Conservation (phyloP, 2,797 vertebrate species). For the Tenualosa thibaudeaui region DNA sequence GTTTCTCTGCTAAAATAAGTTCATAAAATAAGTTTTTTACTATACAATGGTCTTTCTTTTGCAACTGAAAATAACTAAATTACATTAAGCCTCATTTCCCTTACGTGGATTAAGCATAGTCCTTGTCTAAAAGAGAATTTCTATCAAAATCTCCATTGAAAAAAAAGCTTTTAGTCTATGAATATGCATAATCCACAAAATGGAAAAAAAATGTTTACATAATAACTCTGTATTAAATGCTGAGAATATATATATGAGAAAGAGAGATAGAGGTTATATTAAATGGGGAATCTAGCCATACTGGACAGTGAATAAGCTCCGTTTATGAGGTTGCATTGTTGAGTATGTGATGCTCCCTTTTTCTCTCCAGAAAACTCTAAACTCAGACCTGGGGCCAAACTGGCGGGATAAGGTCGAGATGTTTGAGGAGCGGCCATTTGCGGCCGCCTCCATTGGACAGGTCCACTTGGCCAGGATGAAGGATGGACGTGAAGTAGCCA, state of each 20-base stretch:
- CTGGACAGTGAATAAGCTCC: neutral
- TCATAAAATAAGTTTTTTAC: neutral
- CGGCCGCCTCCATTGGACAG: slow-evolving; percentile 95
- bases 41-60: neutral
- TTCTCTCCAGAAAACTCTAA: slow-evolving; percentile 84
- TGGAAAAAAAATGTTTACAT: neutral
- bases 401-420: slow-evolving; percentile 91
- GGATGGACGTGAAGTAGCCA: slow-evolving; percentile 92
- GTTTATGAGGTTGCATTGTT: neutral
- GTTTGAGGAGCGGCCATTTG: slow-evolving; percentile 95
- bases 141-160: too few relatives aligned
- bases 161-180: too few relatives aligned
- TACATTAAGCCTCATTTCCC: neutral
- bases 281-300: neutral
- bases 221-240: neutral
- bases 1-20: slow-evolving; percentile 20
- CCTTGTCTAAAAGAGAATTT: too few relatives aligned
- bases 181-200: too few relatives aligned
- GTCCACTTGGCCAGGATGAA: slow-evolving; percentile 93
- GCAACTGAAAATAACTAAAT: neutral
- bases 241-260: neutral
- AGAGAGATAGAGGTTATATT: neutral
- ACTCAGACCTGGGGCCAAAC: slow-evolving; percentile 84
- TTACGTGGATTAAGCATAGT: too few relatives aligned
- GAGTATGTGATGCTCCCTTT: slow-evolving; percentile 1